These are phyloP conservation scores for Triplophysa siluroides DNA, from an alignment of 2,113 vertebrate genomes.

Conservation along the genomic window DNA sequence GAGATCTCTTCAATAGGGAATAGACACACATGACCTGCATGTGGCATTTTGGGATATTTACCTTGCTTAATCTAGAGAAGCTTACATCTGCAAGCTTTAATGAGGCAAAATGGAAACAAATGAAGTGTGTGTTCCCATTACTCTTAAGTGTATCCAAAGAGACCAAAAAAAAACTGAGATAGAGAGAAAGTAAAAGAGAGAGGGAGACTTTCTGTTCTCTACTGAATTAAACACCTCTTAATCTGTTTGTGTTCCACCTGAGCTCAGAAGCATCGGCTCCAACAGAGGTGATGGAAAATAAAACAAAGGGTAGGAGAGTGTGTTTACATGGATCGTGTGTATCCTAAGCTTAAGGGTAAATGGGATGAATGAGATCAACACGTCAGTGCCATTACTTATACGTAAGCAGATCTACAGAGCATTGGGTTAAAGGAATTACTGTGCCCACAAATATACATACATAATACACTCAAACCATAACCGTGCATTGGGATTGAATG, in stretches of 20 bases:
- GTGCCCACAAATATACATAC: neutral
- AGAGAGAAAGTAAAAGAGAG: neutral
- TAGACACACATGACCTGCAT: slow-evolving; percentile 30
- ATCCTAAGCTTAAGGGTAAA: slow-evolving; percentile 22
- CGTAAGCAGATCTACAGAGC: slow-evolving; percentile 1
- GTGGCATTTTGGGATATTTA: slow-evolving; percentile 32
- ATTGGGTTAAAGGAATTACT: neutral
- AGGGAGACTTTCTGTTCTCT: slow-evolving; percentile 2
- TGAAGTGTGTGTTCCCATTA: slow-evolving; percentile 47
- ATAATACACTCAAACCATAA: too few species aligned
- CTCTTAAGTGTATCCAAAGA: slow-evolving; percentile 38
- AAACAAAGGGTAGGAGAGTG: neutral
- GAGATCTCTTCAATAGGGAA: slow-evolving; percentile 24
- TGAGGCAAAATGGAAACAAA: slow-evolving; percentile 56
- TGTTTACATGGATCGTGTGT: slow-evolving; percentile 10
- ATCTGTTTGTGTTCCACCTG: slow-evolving; percentile 53
- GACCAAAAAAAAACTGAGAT: slow-evolving; percentile 12
- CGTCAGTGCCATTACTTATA: slow-evolving; percentile 34
- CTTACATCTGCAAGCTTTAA: slow-evolving; percentile 41
- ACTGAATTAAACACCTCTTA: slow-evolving; percentile 47
- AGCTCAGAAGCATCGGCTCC: slow-evolving; percentile 39
- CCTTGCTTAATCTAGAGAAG: slow-evolving; percentile 38
- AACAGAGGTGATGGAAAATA: neutral
- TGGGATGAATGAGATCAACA: slow-evolving; percentile 5
- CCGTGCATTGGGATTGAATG: neutral